Percentiles rank a stretch among this genome's conserved stretches.
Conservation (phyloP, 92 coral and sea anemone genomes). For the Pocillopora grandis region DNA sequence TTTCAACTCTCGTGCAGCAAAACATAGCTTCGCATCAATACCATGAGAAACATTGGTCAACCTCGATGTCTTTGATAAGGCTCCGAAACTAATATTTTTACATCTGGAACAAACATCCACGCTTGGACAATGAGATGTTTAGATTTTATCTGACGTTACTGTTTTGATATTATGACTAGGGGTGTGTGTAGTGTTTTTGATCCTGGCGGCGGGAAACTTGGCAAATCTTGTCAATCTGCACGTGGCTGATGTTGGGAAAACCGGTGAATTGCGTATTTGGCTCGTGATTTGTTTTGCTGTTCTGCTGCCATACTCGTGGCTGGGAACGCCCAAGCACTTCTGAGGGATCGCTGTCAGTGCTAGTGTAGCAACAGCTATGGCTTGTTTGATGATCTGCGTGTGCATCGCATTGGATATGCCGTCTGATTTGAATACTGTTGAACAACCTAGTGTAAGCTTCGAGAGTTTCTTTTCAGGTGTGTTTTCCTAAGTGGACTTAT, state of each 20-base stretch:
- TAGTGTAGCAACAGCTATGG: slow-evolving; percentile 84
- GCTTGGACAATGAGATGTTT: no score
- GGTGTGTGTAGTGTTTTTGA: slow-evolving; percentile 82
- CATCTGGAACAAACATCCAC: no score
- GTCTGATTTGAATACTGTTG: slow-evolving; percentile 51
- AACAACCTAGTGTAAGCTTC: slow-evolving; percentile 55
- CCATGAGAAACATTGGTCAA: no score
- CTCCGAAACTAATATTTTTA: no score
- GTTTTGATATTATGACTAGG: slow-evolving; percentile 42
- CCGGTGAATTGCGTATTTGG: slow-evolving; percentile 81
- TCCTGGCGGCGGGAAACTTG: slow-evolving; percentile 88
- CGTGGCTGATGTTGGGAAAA: slow-evolving; percentile 24
- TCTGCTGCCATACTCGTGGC: slow-evolving; percentile 89
- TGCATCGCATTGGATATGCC: slow-evolving; percentile 77
- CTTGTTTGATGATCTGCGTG: slow-evolving; percentile 78
- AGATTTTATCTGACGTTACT: no score
- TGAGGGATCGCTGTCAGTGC: slow-evolving; percentile 96
- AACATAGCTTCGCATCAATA: no score
- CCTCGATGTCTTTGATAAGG: no score
- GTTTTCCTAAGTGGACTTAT: not conserved
- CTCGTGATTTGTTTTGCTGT: slow-evolving; percentile 73
- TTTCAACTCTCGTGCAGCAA: no score
- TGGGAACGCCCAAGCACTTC: slow-evolving; percentile 94
- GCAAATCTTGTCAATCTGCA: slow-evolving; percentile 67
- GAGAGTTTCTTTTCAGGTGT: slow-evolving; percentile 88